These are phyloP conservation scores for Chaetoderma sp. DNA, from an alignment of 2,888 invertebrate species.

Conservation along the genomic window DNA sequence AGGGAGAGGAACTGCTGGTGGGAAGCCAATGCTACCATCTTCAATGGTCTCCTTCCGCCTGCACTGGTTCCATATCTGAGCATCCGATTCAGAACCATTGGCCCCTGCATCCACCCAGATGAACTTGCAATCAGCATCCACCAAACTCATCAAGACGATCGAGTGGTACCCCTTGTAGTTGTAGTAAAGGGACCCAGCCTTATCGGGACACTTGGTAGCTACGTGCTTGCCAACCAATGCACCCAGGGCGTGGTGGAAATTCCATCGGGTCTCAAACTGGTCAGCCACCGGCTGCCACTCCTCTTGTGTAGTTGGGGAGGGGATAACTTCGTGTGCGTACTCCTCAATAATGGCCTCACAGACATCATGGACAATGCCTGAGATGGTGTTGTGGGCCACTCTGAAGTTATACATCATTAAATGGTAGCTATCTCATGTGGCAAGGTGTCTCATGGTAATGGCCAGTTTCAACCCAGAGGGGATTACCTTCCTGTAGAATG, in stretches of 20 bases:
- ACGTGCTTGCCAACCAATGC: slow-evolving; percentile 46
- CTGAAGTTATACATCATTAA: slow-evolving; percentile 53
- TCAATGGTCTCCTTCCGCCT: slow-evolving; percentile 30
- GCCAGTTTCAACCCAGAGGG: slow-evolving; percentile 21
- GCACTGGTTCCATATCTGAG: slow-evolving; percentile 31
- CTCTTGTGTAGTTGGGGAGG: slow-evolving; percentile 30
- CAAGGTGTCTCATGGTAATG: slow-evolving; percentile 13
- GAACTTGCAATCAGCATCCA: slow-evolving; percentile 44
- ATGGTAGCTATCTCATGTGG: slow-evolving; percentile 4
- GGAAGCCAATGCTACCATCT: slow-evolving; percentile 30
- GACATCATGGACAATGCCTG: slow-evolving; percentile 51
- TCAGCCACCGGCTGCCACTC: slow-evolving; percentile 37
- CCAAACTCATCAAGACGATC: slow-evolving; percentile 38
- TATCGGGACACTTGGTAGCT: slow-evolving; percentile 31
- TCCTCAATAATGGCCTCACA: slow-evolving; percentile 49
- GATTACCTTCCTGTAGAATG: slow-evolving; percentile 19
- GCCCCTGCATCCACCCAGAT: slow-evolving; percentile 31
- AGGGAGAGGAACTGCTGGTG: slow-evolving; percentile 28
- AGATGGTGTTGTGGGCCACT: slow-evolving; percentile 55
- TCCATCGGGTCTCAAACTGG: slow-evolving; percentile 35
- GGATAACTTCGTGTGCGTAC: slow-evolving; percentile 28
- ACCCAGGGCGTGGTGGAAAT: slow-evolving; percentile 41
- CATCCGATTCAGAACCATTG: slow-evolving; percentile 28
- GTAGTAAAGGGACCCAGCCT: slow-evolving; percentile 35
- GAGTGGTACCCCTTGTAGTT: slow-evolving; percentile 41